These are phyloP conservation scores for Apis laboriosa DNA, from an alignment of 1,140 invertebrate genomes.

Conservation along the genomic window DNA sequence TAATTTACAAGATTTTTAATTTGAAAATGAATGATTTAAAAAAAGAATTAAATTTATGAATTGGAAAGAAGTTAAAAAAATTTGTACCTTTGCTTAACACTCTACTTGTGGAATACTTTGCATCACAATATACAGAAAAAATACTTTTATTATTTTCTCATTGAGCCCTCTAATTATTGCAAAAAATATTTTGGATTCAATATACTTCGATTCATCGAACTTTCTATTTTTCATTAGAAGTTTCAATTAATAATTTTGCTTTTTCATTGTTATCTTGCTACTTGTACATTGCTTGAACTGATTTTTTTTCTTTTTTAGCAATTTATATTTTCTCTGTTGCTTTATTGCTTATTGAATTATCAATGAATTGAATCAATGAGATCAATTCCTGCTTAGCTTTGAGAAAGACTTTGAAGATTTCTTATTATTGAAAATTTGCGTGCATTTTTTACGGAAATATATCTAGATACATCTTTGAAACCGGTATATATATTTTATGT, in stretches of 20 bases:
- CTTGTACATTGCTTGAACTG: background rate
- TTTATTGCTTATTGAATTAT: slow-evolving; percentile 13
- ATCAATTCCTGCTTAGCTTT: background rate
- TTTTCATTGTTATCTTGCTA: background rate
- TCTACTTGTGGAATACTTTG: too few species aligned
- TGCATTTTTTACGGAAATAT: background rate
- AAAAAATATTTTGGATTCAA: background rate
- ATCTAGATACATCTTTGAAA: background rate
- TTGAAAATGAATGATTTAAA: too few species aligned
- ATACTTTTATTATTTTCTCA: too few species aligned
- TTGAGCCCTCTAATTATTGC: too few species aligned
- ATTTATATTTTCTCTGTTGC: background rate
- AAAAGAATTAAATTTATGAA: too few species aligned
- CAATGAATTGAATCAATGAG: background rate
- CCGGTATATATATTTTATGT: background rate
- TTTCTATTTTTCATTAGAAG: background rate
- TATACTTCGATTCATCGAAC: background rate
- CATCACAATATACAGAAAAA: background rate
- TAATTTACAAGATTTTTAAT: too few species aligned
- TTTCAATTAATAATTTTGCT: background rate
- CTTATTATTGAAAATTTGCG: background rate
- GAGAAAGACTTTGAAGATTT: background rate
- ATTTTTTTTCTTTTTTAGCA: background rate
- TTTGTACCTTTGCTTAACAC: too few species aligned
- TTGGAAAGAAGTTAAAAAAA: too few species aligned